A percentile compares a stretch with the other conserved stretches of the same genome.
These are phyloP conservation scores for Thunnus maccoyii DNA, from an alignment of 2,113 vertebrate species.

Conservation along the genomic window DNA sequence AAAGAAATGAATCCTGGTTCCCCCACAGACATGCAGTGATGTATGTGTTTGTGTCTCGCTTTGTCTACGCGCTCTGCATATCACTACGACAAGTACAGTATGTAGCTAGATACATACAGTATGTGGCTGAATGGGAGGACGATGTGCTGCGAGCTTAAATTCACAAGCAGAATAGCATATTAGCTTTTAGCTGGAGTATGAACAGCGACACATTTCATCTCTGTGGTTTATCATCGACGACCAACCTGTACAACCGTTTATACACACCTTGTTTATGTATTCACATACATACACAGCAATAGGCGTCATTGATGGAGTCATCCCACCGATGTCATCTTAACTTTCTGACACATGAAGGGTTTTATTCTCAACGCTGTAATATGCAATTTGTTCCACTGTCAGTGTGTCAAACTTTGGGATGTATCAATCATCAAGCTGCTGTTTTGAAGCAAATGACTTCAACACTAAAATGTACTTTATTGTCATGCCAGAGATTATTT, in stretches of 20 bases:
- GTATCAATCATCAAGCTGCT: neutral
- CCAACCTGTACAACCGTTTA: slow-evolving; percentile 60
- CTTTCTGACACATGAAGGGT: neutral
- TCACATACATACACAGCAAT: slow-evolving; percentile 45
- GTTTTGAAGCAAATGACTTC: neutral
- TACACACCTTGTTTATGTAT: slow-evolving; percentile 50
- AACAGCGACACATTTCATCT: slow-evolving; percentile 40
- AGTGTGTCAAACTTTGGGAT: neutral
- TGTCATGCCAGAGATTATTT: slow-evolving; percentile 8
- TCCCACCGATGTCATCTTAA: neutral
- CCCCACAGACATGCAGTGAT: slow-evolving; percentile 71
- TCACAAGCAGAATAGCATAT: slow-evolving; percentile 62
- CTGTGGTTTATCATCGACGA: slow-evolving; percentile 30
- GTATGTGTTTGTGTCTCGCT: slow-evolving; percentile 26
- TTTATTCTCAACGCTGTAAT: slow-evolving; percentile 8
- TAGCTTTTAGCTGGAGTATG: slow-evolving; percentile 35
- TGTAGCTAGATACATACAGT: slow-evolving; percentile 61
- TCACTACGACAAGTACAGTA: slow-evolving; percentile 63
- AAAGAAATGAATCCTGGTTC: slow-evolving; percentile 57
- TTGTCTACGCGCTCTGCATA: slow-evolving; percentile 56
- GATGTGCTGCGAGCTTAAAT: slow-evolving; percentile 54
- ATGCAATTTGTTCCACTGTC: neutral
- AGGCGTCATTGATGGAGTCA: slow-evolving; percentile 14
- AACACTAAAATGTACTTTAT: slow-evolving; percentile 32
- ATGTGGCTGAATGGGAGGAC: slow-evolving; percentile 49